phyloP scores from a whole-genome alignment of 2,888 invertebrate genomes.

The Azorinus chamasolen region DNA sequence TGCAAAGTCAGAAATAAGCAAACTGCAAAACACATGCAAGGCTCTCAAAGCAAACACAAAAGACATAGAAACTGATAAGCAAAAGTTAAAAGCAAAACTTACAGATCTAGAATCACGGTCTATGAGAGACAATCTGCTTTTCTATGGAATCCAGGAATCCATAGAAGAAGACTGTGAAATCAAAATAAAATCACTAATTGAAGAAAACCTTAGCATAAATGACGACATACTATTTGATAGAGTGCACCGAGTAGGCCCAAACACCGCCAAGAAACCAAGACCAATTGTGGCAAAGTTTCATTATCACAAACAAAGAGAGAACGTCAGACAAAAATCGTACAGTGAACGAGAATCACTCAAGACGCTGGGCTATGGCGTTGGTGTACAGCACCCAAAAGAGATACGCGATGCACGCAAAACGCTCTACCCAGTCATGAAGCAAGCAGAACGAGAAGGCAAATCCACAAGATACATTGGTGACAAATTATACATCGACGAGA shows the following conservation, averaged over 20 bases:
- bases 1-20: slow-evolving; percentile 1
- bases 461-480: neutral
- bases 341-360: slow-evolving; percentile 2
- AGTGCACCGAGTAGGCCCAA: slow-evolving; percentile 21
- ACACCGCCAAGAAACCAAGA: slow-evolving; percentile 15
- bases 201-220: neutral
- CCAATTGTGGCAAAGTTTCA: slow-evolving; percentile 36
- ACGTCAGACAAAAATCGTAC: slow-evolving; percentile 13
- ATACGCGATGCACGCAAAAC: slow-evolving; percentile 18
- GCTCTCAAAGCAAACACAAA: neutral
- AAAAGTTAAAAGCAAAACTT: slow-evolving; percentile 7
- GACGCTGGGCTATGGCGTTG: slow-evolving; percentile 4
- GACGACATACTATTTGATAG: slow-evolving; percentile 7
- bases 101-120: slow-evolving; percentile 23
- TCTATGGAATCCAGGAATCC: slow-evolving; percentile 27
- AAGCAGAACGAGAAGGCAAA: neutral
- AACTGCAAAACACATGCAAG: neutral
- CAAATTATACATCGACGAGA: slow-evolving; percentile 14
- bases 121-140: slow-evolving; percentile 27
- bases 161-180: slow-evolving; percentile 5
- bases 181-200: slow-evolving; percentile 1
- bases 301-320: slow-evolving; percentile 19
- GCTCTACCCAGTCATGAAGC: slow-evolving; percentile 2
- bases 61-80: neutral
- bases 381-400: slow-evolving; percentile 13